Percentiles rank a stretch among this genome's conserved stretches.
Evolutionary conservation across 2,888 invertebrate species (phyloP).

Genomic region (Ischnura elegans): DNA sequence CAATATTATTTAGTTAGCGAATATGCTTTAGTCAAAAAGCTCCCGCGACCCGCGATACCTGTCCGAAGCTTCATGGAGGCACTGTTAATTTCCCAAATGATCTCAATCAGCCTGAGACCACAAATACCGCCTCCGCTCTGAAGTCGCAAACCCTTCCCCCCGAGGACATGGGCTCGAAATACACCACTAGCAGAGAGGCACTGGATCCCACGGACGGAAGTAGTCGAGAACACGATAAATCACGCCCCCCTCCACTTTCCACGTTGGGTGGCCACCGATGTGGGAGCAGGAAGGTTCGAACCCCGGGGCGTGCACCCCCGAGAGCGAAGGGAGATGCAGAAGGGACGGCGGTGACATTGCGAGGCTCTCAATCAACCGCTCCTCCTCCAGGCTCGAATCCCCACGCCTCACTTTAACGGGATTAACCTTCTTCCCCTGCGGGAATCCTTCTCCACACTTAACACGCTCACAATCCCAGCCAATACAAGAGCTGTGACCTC

Average conservation of each 20-base stretch:
- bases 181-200: background rate
- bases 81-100: conserved; percentile 60
- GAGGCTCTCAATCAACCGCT: conserved; percentile 19
- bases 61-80: too few species aligned
- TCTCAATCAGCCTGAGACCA: conserved; percentile 25
- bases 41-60: too few species aligned
- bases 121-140: background rate
- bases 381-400: background rate
- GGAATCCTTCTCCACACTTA: background rate
- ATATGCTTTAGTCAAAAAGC: too few species aligned
- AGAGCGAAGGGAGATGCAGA: background rate
- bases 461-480: too few species aligned
- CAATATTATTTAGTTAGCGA: too few species aligned
- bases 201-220: background rate
- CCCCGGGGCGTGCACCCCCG: conserved; percentile 14
- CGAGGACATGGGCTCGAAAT: background rate
- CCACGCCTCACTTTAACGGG: background rate
- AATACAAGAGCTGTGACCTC: too few species aligned
- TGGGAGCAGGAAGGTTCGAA: background rate
- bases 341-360: background rate
- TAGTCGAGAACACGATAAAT: background rate
- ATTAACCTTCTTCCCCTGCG: background rate
- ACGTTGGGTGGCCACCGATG: background rate
- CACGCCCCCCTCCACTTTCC: background rate
- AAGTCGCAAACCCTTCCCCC: background rate